Evolutionary conservation across 2,797 vertebrate species (phyloP), one percentile per base, ranked within the genome.

Genomic region (Pseudochaenichthys georgianus): DNA sequence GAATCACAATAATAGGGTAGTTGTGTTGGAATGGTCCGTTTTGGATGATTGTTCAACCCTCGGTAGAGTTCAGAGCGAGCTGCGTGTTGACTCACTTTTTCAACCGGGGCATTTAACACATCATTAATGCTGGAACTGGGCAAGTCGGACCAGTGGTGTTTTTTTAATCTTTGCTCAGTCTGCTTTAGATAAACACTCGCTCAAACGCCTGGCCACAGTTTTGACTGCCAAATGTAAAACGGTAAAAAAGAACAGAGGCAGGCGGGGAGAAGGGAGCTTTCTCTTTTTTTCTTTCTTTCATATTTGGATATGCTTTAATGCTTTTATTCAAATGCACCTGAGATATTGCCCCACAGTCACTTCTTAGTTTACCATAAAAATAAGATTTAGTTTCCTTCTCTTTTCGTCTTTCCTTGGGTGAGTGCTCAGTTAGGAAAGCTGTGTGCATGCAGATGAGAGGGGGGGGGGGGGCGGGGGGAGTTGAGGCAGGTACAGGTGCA

Each of bases 221-320:
- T 95, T 95, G 94, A 93, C 95, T 96, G 95, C 91, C 96, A 96
- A 96, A 97, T 95, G 90, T 91, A 93, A 38, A 95, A 94, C 94
- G 82, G 85, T 81, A 89, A 87, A 92, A 88, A 70, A 91, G 93
- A 95, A 92, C 70, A 70, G 86, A 54, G 41, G 38, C 63, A 83
- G 64, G 66, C 34, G 34, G 64, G 46, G 73, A 62, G 54, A 64
- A 55, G 59, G 43, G 45, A 76, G 59, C 41, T 42, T 48, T 38
- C 42, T 63, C 31, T 52, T 72, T 77, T 77, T 57, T 64, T 64
- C 52, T 57, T 21, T 58, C 73, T 87, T 92, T 90, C 82, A 83
- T 89, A 90, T 94, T 92, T 92, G 78, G 91, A 89, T 93, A 94
- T 89, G 90, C 92, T 93, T 94, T 94, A 91, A 94, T 94, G 93